Conservation (phyloP, 2,797 vertebrate species). For the Enteromius treurensis region DNA sequence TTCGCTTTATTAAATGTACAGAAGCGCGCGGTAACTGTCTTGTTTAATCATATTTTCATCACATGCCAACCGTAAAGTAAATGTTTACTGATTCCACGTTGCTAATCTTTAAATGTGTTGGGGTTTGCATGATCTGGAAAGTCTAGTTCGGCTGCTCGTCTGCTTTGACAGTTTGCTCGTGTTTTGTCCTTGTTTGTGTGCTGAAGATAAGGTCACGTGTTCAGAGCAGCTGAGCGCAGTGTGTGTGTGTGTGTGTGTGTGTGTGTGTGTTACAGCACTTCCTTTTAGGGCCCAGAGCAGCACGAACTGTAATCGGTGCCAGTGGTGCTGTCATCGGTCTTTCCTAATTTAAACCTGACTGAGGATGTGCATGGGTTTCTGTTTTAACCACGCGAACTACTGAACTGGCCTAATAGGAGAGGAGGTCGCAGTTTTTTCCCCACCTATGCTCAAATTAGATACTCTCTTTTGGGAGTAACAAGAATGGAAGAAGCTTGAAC, state of each 20-base stretch:
- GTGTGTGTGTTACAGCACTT: slow-evolving; percentile 53
- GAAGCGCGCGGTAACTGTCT: too few relatives aligned
- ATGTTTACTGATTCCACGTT: not conserved
- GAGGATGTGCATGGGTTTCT: not conserved
- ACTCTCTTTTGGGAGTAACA: slow-evolving; percentile 15
- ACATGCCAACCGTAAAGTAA: not conserved
- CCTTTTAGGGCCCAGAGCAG: slow-evolving; percentile 55
- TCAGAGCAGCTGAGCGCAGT: slow-evolving; percentile 55
- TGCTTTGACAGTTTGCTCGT: slow-evolving; percentile 26
- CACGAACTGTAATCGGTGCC: not conserved
- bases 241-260: slow-evolving; percentile 52
- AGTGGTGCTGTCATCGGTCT: not conserved
- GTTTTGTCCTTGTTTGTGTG: slow-evolving; percentile 70
- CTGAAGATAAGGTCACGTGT: slow-evolving; percentile 74
- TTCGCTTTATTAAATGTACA: slow-evolving; percentile 3
- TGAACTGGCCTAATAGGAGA: not conserved
- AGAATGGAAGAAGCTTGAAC: not conserved
- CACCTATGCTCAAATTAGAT: slow-evolving; percentile 19
- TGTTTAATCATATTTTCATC: not conserved
- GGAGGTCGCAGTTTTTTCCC: not conserved
- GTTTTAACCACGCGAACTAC: not conserved
- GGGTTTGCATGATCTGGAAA: not conserved
- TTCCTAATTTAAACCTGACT: slow-evolving; percentile 7
- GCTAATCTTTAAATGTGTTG: not conserved
- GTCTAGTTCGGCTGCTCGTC: not conserved